Base-by-base conservation (phyloP, 2,113 vertebrate species). In the Verasper variegatus region DNA sequence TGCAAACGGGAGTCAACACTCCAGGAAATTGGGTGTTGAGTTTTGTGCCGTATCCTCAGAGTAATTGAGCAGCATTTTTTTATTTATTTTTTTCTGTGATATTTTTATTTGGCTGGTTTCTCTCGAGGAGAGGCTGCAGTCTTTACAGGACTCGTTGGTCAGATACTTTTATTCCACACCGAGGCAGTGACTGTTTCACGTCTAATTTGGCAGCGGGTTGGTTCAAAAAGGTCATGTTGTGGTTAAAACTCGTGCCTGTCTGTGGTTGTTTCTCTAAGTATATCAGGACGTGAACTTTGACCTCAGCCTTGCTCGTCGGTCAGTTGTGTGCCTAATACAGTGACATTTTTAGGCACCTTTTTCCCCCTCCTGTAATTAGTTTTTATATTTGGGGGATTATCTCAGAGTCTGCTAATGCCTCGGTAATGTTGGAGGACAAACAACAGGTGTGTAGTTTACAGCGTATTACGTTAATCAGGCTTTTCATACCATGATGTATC, bases 221-320 rank as follows among this genome's bases (percentile, higher is more conserved):
- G 85, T 85, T 76, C 54, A 63, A 76, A 79, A 75, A 56, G 77
- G 73, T 74, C 75, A 84, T 92, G 70, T 93, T 87, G 92, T 92
- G 90, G 86, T 93, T 85, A 84, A 88, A 92, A 93, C 85, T 91
- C 81, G 91, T 95, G 93, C 92, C 93, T 92, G 94, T 95, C 68
- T 93, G 92, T 94, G 86, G 77, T 92, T 74, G 82, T 94, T 86
- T 93, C 84, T 88, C 65, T 89, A 77, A 82, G 42, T 93, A 92
- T 94, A 80, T 86, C 88, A 78, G 91, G 88, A 91, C 81, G 74
- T 85, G 83, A 92, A 87, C 85, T 85, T 89, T 91, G 84, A 92
- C 85, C 78, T 78, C 66, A 82, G 68, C 86, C 78, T 84, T 85
- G 77, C 92, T 92, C 21, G 72, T 91, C 88, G 90, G 78, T 86